A percentile compares a stretch with the other conserved stretches of the same genome.
Conservation (phyloP, 2,797 vertebrate species). For the Pseudotriccus pelzelni region DNA sequence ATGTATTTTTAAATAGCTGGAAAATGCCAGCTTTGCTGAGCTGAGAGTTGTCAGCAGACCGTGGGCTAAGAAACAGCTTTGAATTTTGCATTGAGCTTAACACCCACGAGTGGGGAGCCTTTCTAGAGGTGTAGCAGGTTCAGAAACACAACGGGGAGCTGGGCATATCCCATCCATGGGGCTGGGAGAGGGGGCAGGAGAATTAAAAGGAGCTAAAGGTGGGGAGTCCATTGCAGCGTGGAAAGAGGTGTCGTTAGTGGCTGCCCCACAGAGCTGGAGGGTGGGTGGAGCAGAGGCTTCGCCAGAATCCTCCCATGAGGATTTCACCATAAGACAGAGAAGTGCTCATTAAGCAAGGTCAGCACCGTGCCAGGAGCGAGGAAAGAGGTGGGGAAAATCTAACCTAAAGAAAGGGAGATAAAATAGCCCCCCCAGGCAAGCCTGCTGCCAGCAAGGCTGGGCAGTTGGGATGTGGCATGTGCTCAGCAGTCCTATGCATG, state of each 20-base stretch:
- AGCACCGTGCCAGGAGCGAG: neutral
- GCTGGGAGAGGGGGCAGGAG: neutral
- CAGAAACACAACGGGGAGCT: neutral
- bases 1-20: neutral
- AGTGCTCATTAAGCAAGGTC: neutral
- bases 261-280: neutral
- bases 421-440: neutral
- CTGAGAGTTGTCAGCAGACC: neutral
- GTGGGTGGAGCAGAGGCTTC: neutral
- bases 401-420: neutral
- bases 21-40: neutral
- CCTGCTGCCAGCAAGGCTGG: neutral
- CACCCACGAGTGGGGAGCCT: neutral
- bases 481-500: fast-evolving
- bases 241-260: neutral
- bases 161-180: neutral
- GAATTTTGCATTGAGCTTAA: neutral
- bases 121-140: neutral
- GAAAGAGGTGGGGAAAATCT: neutral
- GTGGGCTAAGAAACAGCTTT: neutral
- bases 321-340: neutral
- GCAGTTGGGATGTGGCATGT: neutral
- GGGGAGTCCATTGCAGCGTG: fast-evolving
- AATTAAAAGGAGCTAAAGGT: neutral
- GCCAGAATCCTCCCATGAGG: neutral